phyloP scores from a whole-genome alignment of 2,888 invertebrate species.

The Trissolcus brochymenae region DNA sequence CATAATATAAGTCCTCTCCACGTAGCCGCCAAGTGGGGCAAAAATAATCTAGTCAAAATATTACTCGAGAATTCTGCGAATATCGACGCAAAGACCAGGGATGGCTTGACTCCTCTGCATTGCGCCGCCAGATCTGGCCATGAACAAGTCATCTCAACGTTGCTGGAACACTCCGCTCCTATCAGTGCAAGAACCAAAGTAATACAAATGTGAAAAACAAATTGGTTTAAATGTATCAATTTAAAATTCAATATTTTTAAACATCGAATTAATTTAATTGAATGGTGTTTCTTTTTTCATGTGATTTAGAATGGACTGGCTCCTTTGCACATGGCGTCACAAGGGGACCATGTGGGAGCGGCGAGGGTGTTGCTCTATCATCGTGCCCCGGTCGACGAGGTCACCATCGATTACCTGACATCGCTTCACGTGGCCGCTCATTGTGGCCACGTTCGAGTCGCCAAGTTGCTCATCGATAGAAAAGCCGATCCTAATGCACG shows the following conservation, averaged over 20 bases:
- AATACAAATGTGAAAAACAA: conserved; percentile 19
- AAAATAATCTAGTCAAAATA: conserved; percentile 92
- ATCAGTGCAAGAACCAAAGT: conserved; percentile 97
- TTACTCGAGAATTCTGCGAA: conserved; percentile 90
- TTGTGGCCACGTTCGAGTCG: conserved; percentile 95
- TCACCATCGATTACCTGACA: conserved; percentile 98
- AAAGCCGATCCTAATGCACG: conserved; percentile 98
- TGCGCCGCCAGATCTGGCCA: conserved; percentile 98
- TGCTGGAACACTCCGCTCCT: conserved; percentile 93
- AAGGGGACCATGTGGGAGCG: conserved; percentile 98
- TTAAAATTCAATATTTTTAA: too few relatives aligned
- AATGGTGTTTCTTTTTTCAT: conserved; percentile 46
- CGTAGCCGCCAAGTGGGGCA: conserved; percentile 99
- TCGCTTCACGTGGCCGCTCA: conserved; percentile 97
- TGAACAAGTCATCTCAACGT: conserved; percentile 92
- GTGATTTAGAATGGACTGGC: conserved; percentile 87
- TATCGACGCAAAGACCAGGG: conserved; percentile 94
- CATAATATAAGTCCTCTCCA: conserved; percentile 99
- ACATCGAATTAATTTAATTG: neutral
- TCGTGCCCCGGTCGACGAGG: conserved; percentile 98
- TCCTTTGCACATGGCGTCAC: conserved; percentile 99
- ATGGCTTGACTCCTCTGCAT: conserved; percentile 96
- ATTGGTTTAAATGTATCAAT: too few relatives aligned
- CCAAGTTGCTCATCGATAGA: conserved; percentile 92
- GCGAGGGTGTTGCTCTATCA: conserved; percentile 93